Evolutionary conservation across 1,140 invertebrate species (phyloP).

Genomic region (Diachasma alloeum): DNA sequence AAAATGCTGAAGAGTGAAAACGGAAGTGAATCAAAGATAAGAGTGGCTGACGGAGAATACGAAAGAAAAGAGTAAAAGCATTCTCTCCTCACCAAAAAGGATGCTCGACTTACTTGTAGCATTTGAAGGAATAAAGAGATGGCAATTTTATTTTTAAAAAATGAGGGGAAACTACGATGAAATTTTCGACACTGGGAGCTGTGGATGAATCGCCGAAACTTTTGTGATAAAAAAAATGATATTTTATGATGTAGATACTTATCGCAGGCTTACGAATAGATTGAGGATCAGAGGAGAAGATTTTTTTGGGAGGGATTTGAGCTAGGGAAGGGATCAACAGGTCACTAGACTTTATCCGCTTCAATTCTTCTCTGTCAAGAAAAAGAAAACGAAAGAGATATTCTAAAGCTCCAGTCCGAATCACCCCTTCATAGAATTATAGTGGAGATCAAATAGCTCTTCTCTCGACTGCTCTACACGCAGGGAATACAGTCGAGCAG

Average conservation of each 20-base stretch:
- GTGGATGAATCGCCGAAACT: neutral
- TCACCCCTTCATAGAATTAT: too few species aligned
- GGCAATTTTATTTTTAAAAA: neutral
- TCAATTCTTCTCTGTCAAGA: neutral
- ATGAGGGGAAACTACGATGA: neutral
- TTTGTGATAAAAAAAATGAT: neutral
- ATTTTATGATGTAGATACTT: neutral
- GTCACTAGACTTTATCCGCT: neutral
- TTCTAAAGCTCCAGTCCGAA: neutral
- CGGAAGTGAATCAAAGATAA: conserved; percentile 22
- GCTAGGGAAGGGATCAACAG: neutral
- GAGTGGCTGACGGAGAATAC: neutral
- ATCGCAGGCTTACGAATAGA: neutral
- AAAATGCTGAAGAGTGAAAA: conserved; percentile 25
- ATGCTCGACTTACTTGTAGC: neutral
- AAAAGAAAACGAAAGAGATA: neutral
- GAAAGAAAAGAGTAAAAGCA: conserved; percentile 24
- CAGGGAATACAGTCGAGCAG: too few species aligned
- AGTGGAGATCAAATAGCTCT: neutral
- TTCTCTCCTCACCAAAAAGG: conserved; percentile 11
- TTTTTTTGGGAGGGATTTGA: neutral
- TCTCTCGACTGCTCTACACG: too few species aligned
- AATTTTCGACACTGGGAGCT: neutral
- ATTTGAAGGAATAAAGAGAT: conserved; percentile 6
- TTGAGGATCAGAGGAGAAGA: neutral